Conservation (phyloP, 1,140 invertebrate species). For the Chironomus tepperi region DNA sequence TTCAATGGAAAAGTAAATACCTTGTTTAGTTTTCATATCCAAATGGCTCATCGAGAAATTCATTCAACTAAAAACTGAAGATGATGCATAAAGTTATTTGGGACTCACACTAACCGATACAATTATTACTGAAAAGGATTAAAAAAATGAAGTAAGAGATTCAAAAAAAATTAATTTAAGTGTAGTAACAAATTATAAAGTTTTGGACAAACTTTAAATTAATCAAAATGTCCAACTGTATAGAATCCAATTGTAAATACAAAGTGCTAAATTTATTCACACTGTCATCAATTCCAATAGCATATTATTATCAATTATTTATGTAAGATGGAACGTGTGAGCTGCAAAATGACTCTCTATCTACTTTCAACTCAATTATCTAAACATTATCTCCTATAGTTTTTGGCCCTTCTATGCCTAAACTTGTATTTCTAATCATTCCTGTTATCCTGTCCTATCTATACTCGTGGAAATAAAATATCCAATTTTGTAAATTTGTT, state of each 20-base stretch:
- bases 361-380: background rate
- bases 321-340: background rate
- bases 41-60: slow-evolving; percentile 1
- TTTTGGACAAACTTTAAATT: slow-evolving; percentile 10
- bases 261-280: background rate
- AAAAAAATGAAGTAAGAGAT: background rate
- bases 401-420: background rate
- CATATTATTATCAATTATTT: background rate
- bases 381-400: background rate
- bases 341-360: slow-evolving; percentile 13
- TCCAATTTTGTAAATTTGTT: slow-evolving; percentile 9
- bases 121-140: background rate
- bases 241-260: background rate
- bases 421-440: background rate
- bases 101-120: slow-evolving; percentile 23
- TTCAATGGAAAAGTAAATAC: no score
- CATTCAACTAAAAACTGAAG: background rate
- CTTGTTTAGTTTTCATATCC: background rate
- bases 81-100: background rate
- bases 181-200: background rate
- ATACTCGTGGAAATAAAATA: background rate
- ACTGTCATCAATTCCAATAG: background rate
- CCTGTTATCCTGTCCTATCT: background rate
- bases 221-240: slow-evolving; percentile 9
- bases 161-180: background rate